Evolutionary conservation across 2,888 invertebrate genomes (phyloP).

Genomic region (Bellardia bayeri): DNA sequence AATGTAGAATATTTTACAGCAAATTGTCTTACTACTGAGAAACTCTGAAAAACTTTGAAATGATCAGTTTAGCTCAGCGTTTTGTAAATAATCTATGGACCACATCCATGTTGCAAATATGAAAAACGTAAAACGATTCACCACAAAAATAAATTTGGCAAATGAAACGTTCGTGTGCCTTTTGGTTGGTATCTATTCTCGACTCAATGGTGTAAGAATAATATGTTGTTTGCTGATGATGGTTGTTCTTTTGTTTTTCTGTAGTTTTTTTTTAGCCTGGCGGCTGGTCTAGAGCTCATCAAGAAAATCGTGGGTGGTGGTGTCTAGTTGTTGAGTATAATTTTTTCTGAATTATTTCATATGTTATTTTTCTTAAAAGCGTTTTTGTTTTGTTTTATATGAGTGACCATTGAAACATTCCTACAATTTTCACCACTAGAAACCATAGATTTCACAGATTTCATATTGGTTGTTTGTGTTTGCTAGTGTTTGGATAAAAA

Average conservation of each 20-base stretch:
- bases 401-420: slow-evolving; percentile 42
- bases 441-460: slow-evolving; percentile 4
- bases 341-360: slow-evolving; percentile 25
- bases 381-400: neutral
- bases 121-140: neutral
- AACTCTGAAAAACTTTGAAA: too few species aligned
- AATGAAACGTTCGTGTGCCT: slow-evolving; percentile 76
- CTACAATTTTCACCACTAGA: slow-evolving; percentile 56
- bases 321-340: slow-evolving; percentile 36
- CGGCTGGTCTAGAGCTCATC: slow-evolving; percentile 55
- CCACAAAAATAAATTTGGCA: slow-evolving; percentile 78
- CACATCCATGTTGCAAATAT: slow-evolving; percentile 63
- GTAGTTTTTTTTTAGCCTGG: slow-evolving; percentile 28
- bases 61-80: neutral
- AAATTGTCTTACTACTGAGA: too few species aligned
- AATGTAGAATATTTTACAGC: too few species aligned
- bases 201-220: slow-evolving; percentile 54
- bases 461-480: neutral
- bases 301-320: slow-evolving; percentile 68
- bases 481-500: slow-evolving; percentile 29
- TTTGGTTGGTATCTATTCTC: slow-evolving; percentile 41
- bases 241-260: slow-evolving; percentile 44
- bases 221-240: slow-evolving; percentile 13
- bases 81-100: slow-evolving; percentile 42
- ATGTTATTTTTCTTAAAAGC: neutral